phyloP scores from a whole-genome alignment of 2,888 invertebrate genomes.

The Scaptodrosophila latifasciaeformis region DNA sequence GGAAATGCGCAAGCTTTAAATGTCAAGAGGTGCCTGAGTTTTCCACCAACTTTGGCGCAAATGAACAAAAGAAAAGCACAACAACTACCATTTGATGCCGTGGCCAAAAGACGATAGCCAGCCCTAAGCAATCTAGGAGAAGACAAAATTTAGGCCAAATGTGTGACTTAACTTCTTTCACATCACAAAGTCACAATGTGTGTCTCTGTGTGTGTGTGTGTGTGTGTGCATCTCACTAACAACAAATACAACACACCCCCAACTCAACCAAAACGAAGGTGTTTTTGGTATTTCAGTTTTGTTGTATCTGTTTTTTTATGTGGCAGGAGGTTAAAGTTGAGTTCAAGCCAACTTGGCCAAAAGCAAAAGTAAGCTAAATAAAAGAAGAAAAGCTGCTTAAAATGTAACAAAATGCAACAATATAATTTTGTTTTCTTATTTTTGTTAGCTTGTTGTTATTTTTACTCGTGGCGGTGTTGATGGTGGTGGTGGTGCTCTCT shows the following conservation, averaged over 20 bases:
- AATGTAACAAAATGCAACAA: slow-evolving; percentile 54
- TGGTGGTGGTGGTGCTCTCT: slow-evolving; percentile 16
- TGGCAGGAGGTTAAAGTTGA: slow-evolving; percentile 62
- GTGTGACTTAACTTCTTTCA: slow-evolving; percentile 68
- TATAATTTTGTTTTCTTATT: slow-evolving; percentile 46
- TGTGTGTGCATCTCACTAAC: too few relatives aligned
- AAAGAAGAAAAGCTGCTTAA: slow-evolving; percentile 37
- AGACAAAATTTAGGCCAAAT: slow-evolving; percentile 67
- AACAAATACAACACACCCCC: slow-evolving; percentile 1
- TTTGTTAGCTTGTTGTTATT: slow-evolving; percentile 24
- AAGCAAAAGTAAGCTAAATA: slow-evolving; percentile 26
- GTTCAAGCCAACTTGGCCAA: slow-evolving; percentile 41
- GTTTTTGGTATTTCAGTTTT: slow-evolving; percentile 40
- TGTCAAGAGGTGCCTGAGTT: slow-evolving; percentile 64
- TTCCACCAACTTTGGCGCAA: slow-evolving; percentile 50
- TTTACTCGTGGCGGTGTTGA: slow-evolving; percentile 11
- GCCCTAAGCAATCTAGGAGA: slow-evolving; percentile 43
- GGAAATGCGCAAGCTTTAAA: slow-evolving; percentile 55
- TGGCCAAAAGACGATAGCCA: slow-evolving; percentile 17
- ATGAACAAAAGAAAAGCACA: slow-evolving; percentile 56
- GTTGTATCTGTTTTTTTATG: slow-evolving; percentile 32
- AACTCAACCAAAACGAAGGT: too few relatives aligned
- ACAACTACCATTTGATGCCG: slow-evolving; percentile 14
- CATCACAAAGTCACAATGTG: too few relatives aligned
- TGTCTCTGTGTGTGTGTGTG: too few relatives aligned